These are phyloP conservation scores for Pomatorhinus ruficollis DNA, from an alignment of 2,113 vertebrate species.

Conservation along the genomic window DNA sequence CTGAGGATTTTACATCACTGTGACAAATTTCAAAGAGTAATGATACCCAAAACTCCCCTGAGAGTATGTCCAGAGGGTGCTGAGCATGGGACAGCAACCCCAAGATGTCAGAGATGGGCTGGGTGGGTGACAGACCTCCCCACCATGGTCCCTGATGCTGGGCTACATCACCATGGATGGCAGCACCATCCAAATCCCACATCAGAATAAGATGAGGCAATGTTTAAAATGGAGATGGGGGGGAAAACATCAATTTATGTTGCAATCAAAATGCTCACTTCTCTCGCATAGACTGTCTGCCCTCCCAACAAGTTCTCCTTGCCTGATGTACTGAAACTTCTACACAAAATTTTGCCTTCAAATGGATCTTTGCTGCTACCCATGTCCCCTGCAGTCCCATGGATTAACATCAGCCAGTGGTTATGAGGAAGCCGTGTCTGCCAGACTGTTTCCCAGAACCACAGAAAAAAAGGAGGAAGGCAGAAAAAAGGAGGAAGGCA, in stretches of 20 bases:
- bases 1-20: background rate
- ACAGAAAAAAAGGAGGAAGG: background rate
- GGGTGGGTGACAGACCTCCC: background rate
- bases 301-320: background rate
- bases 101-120: background rate
- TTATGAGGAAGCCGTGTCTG: background rate
- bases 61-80: background rate
- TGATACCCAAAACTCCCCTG: background rate
- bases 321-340: background rate
- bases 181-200: background rate
- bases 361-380: background rate
- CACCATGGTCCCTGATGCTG: background rate
- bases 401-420: background rate
- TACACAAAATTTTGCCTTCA: background rate
- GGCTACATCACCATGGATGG: accelerated
- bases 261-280: background rate
- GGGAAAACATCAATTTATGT: background rate
- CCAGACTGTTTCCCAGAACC: background rate
- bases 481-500: background rate
- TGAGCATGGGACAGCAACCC: accelerated
- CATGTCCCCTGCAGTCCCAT: background rate
- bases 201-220: background rate
- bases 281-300: background rate
- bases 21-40: background rate
- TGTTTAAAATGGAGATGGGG: background rate